These are phyloP conservation scores for Limnodromus scolopaceus DNA, from an alignment of 2,797 vertebrate species.

Conservation along the genomic window DNA sequence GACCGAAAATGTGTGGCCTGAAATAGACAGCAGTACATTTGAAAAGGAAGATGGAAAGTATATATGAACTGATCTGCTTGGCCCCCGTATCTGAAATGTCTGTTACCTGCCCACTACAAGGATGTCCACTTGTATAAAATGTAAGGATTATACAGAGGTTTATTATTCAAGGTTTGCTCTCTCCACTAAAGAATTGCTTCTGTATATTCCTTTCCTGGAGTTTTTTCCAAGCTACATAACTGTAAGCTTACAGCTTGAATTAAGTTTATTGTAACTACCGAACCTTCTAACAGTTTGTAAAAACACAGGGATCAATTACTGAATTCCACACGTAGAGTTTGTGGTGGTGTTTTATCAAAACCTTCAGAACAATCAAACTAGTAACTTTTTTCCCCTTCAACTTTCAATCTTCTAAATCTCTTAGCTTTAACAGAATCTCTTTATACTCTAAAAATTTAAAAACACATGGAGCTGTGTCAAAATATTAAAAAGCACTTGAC, in stretches of 20 bases:
- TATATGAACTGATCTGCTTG: not conserved
- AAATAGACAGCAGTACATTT: conserved; percentile 23
- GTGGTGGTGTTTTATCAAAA: not conserved
- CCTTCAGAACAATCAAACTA: not conserved
- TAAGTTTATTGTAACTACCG: not conserved
- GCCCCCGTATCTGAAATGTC: not conserved
- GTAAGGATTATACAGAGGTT: not conserved
- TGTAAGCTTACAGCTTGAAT: not conserved
- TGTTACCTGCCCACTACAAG: not conserved
- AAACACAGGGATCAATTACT: not conserved
- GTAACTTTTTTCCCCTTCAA: not conserved
- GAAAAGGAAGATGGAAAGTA: not conserved
- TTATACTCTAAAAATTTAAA: not conserved
- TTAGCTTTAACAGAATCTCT: not conserved
- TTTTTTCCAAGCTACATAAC: not conserved
- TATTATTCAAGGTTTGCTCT: not conserved
- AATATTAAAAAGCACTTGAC: not conserved
- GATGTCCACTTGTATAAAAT: not conserved
- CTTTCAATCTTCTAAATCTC: not conserved
- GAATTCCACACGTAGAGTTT: not conserved
- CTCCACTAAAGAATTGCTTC: not conserved
- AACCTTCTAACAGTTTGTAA: not conserved
- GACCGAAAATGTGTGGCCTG: conserved; percentile 78
- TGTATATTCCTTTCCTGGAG: not conserved
- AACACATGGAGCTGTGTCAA: not conserved